Conservation (phyloP, 2,888 invertebrate species). For the Torymus tubicola region DNA sequence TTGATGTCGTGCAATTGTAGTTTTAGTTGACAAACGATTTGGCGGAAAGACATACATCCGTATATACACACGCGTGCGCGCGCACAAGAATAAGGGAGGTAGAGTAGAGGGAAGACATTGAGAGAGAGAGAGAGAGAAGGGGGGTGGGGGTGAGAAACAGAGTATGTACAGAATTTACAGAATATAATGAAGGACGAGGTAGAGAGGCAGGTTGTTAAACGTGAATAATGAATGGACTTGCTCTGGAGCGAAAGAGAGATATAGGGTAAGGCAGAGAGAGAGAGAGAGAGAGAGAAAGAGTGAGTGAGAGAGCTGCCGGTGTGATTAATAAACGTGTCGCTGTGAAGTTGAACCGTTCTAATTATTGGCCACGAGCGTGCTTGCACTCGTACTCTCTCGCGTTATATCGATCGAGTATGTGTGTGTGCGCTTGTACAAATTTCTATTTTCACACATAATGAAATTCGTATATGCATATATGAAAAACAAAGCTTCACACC, state of each 20-base stretch:
- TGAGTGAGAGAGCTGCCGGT: not conserved
- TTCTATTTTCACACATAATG: too few species aligned
- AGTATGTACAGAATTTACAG: slow-evolving; percentile 51
- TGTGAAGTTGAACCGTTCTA: slow-evolving; percentile 30
- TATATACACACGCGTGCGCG: not conserved
- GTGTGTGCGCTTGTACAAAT: too few species aligned
- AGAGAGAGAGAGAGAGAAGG: slow-evolving; percentile 31
- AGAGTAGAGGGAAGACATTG: slow-evolving; percentile 16
- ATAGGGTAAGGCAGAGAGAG: not conserved
- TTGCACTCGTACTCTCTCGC: not conserved
- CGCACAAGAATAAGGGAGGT: slow-evolving; percentile 3
- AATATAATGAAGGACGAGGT: slow-evolving; percentile 30
- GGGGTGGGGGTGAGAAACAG: slow-evolving; percentile 26
- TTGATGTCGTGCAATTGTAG: not conserved
- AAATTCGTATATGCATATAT: too few species aligned
- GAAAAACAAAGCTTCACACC: not conserved
- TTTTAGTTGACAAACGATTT: slow-evolving; percentile 42
- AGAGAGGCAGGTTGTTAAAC: slow-evolving; percentile 41
- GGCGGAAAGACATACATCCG: not conserved
- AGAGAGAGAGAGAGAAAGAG: not conserved
- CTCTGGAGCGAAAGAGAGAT: not conserved
- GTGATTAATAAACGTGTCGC: slow-evolving; percentile 49
- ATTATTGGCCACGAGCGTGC: slow-evolving; percentile 40
- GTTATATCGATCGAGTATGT: slow-evolving; percentile 5
- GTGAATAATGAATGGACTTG: slow-evolving; percentile 44